Conservation (phyloP, 53 echinoderm and acorn worm species). For the Echinometra lucunter region DNA sequence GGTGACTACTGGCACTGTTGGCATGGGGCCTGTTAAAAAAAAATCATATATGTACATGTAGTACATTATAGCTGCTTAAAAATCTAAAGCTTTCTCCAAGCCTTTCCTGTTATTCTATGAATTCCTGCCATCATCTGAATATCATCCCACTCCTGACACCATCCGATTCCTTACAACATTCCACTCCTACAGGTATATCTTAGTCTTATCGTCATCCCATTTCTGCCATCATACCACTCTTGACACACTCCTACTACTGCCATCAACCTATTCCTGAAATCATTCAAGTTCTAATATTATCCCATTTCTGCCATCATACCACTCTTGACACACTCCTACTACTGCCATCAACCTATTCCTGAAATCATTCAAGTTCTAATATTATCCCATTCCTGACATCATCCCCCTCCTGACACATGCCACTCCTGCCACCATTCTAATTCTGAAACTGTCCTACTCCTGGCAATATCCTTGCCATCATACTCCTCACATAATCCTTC, state of each 20-base stretch:
- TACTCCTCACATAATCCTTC: neutral
- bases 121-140: neutral
- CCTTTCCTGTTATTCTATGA: no score
- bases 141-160: neutral
- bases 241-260: neutral
- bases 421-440: neutral
- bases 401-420: neutral
- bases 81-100: no score
- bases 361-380: neutral
- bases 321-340: neutral
- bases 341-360: neutral
- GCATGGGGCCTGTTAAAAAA: constrained; percentile 14
- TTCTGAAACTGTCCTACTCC: neutral
- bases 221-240: neutral
- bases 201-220: neutral
- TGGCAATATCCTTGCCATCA: neutral
- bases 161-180: neutral
- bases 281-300: neutral
- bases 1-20: constrained; percentile 54
- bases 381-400: neutral
- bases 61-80: no score
- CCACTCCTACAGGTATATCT: no score
- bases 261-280: neutral
- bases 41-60: neutral
- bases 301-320: neutral